Conservation (phyloP, 2,888 invertebrate species). For the Nudaria mundana region DNA sequence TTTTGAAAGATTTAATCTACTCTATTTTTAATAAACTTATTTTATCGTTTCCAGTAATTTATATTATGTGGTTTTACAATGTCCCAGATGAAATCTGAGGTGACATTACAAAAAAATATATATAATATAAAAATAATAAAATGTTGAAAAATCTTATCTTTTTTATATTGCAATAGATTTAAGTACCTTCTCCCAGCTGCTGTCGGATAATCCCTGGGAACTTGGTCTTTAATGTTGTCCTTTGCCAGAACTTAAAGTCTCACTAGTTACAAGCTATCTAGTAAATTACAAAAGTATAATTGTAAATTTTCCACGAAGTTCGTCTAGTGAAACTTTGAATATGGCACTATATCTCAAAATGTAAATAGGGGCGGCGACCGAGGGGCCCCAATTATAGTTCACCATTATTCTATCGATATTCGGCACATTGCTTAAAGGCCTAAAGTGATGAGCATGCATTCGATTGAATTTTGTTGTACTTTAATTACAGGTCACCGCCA, state of each 20-base stretch:
- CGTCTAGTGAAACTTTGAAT: constrained; percentile 55
- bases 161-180: constrained; percentile 64
- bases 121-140: constrained; percentile 75
- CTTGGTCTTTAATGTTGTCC: constrained; percentile 56
- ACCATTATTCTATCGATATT: constrained; percentile 61
- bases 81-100: constrained; percentile 69
- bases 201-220: constrained; percentile 59
- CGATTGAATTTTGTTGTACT: constrained; percentile 61
- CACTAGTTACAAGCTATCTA: constrained; percentile 29
- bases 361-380: constrained; percentile 65
- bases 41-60: constrained; percentile 80
- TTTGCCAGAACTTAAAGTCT: constrained; percentile 53
- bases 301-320: no score
- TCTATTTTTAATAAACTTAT: constrained; percentile 78
- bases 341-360: constrained; percentile 47
- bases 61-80: constrained; percentile 79
- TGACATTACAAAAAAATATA: constrained; percentile 66
- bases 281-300: no score
- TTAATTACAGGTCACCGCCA: constrained; percentile 65
- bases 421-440: constrained; percentile 74
- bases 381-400: constrained; percentile 69
- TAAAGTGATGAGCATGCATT: constrained; percentile 71
- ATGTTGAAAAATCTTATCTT: constrained; percentile 69
- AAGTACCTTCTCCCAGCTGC: constrained; percentile 53
- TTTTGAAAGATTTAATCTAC: constrained; percentile 79